A percentile compares a stretch with the other conserved stretches of the same genome.
phyloP scores from a whole-genome alignment of 2,888 invertebrate genomes.

The Microchrysa polita region DNA sequence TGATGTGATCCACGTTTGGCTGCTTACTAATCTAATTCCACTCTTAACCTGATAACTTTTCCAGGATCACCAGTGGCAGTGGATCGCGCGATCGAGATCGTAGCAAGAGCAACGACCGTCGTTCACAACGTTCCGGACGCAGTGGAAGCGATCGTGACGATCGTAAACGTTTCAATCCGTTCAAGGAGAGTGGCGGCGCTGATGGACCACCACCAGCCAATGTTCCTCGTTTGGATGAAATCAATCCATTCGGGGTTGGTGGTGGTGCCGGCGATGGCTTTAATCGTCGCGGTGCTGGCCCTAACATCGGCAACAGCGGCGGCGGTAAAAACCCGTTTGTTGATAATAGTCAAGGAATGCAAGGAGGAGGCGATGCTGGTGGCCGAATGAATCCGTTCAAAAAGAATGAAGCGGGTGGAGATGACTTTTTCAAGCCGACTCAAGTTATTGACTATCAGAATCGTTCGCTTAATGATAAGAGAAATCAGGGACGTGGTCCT shows the following conservation, averaged over 20 bases:
- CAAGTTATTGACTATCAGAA: constrained; percentile 78
- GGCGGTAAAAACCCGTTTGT: constrained; percentile 10
- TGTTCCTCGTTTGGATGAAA: constrained; percentile 18
- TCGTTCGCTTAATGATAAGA: constrained; percentile 60
- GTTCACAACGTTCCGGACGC: constrained; percentile 21
- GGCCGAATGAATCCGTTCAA: constrained; percentile 31
- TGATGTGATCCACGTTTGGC: background rate
- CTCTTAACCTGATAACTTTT: background rate
- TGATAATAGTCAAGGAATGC: constrained; percentile 41
- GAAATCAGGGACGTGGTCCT: constrained; percentile 54
- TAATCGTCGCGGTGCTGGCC: constrained; percentile 48
- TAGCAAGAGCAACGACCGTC: constrained; percentile 25
- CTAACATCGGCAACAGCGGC: constrained; percentile 41
- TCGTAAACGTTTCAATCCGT: constrained; percentile 42
- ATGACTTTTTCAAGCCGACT: constrained; percentile 68
- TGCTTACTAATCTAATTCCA: background rate
- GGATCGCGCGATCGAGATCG: constrained; percentile 26
- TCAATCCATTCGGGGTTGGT: constrained; percentile 37
- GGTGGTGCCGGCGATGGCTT: constrained; percentile 51
- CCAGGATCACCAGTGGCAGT: constrained; percentile 12
- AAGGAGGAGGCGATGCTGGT: constrained; percentile 27
- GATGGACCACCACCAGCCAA: no score
- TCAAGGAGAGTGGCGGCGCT: constrained; percentile 8
- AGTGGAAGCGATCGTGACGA: constrained; percentile 38
- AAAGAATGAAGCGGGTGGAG: constrained; percentile 55